phyloP scores from a whole-genome alignment of 2,113 vertebrate species.

The Illadopsis cleaveri region DNA sequence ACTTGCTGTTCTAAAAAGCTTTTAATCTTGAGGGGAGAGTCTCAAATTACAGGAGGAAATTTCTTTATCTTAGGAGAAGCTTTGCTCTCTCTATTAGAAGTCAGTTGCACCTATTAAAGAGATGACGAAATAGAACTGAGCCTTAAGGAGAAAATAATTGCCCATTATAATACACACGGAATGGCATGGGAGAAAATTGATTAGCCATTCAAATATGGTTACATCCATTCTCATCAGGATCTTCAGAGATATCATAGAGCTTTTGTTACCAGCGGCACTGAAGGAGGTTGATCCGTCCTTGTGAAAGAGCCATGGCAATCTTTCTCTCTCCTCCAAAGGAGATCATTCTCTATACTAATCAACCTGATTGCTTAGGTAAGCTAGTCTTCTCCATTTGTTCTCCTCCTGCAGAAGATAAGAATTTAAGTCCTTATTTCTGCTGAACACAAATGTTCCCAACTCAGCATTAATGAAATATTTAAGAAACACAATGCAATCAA shows the following conservation, averaged over 20 bases:
- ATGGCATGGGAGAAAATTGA: neutral
- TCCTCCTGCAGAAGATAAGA: neutral
- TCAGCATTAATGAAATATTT: slow-evolving; percentile 16
- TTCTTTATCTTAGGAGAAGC: neutral
- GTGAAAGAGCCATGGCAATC: neutral
- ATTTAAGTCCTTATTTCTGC: neutral
- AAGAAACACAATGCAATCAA: slow-evolving; percentile 11
- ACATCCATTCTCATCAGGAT: neutral
- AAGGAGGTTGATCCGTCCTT: neutral
- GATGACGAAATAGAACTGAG: neutral
- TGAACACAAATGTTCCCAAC: neutral
- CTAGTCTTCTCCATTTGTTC: neutral
- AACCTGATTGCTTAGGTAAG: neutral
- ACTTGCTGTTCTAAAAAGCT: neutral
- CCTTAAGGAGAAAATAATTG: neutral
- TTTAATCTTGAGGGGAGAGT: neutral
- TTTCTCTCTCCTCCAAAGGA: neutral
- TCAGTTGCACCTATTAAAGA: neutral
- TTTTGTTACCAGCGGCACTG: neutral
- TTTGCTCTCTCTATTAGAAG: neutral
- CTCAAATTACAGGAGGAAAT: neutral
- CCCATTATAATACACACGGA: neutral
- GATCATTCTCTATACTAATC: neutral
- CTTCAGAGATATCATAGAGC: neutral
- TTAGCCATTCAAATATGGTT: neutral